Percentiles rank a stretch among this genome's conserved stretches.
Evolutionary conservation across 2,888 invertebrate species (phyloP).

Genomic region (Stictocephala bisonia): DNA sequence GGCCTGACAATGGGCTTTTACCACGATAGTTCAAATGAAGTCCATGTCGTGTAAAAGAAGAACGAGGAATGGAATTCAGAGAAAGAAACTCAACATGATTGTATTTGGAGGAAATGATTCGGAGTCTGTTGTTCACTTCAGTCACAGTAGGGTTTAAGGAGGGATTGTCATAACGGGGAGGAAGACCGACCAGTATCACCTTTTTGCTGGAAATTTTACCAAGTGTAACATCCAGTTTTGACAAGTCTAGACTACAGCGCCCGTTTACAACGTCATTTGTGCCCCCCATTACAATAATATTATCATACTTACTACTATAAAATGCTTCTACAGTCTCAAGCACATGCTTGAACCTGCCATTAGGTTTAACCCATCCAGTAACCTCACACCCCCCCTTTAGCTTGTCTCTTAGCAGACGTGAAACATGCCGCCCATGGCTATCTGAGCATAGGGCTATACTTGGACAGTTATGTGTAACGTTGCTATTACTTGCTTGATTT

Average conservation of each 20-base stretch:
- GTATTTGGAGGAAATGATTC: background rate
- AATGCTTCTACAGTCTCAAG: background rate
- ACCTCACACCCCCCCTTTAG: background rate
- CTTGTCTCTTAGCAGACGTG: background rate
- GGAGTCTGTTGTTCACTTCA: background rate
- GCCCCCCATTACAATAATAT: background rate
- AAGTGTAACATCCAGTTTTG: background rate
- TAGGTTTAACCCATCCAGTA: background rate
- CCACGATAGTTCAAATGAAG: too few relatives aligned
- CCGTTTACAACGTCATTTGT: slow-evolving; percentile 12
- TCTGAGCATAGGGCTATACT: too few relatives aligned
- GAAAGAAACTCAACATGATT: background rate
- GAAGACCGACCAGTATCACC: background rate
- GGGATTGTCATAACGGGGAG: background rate
- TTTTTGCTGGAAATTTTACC: background rate
- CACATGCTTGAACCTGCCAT: background rate
- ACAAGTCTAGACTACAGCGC: background rate
- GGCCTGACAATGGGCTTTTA: too few relatives aligned
- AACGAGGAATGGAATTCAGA: background rate
- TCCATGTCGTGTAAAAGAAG: background rate
- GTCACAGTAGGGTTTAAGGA: background rate
- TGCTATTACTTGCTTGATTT: too few relatives aligned
- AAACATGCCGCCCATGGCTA: background rate
- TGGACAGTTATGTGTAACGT: too few relatives aligned
- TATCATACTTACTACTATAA: background rate